Base-by-base conservation (phyloP, 2,797 vertebrate genomes). In the Brotula barbata region DNA sequence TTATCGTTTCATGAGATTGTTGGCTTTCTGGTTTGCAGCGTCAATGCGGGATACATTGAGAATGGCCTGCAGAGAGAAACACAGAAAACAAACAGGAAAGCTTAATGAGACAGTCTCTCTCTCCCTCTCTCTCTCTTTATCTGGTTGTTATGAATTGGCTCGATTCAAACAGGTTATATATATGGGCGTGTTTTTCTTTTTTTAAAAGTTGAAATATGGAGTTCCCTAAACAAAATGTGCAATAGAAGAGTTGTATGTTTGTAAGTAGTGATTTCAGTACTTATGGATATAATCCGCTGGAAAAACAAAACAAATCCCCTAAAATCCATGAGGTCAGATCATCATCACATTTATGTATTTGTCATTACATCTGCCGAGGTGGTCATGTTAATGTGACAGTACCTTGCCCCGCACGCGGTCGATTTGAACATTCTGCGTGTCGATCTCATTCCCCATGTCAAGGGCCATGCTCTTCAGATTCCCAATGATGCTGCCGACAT, bases 371-470 rank as follows among this genome's bases (percentile, higher is more conserved):
- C n/a, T n/a, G 25, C 7, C 7, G 25, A 28, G 4, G 25, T 28
- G n/a, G 6, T 44, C 40, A 61, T n/a, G 36, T 7, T 45, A 7
- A 22, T 9, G 8, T 23, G 16, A 1, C 71, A 0, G 50, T 64
- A 93, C 93, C 92, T 93, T 90, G 0, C 68, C 85, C 47, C 76
- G 64, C 1, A 93, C 92, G 61, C 84, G 88, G 0, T 85, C 72
- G 1, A 91, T 88, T 58, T 91, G 92, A 28, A 70, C 76, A 25
- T 90, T 93, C 85, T 94, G 93, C 1, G 82, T 88, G 49, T 91
- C 87, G 0, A 94, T 92, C 87, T 93, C 93, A 21, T 92, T 92
- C 65, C 93, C 84, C 77, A 94, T 91, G 67, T 94, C 93, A 62
- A 92, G 71, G 0, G 92, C 93, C 91, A 94, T 94, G 53, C 84